These are phyloP conservation scores for Chionodraco myersi DNA, from an alignment of 2,113 vertebrate genomes.

Conservation along the genomic window DNA sequence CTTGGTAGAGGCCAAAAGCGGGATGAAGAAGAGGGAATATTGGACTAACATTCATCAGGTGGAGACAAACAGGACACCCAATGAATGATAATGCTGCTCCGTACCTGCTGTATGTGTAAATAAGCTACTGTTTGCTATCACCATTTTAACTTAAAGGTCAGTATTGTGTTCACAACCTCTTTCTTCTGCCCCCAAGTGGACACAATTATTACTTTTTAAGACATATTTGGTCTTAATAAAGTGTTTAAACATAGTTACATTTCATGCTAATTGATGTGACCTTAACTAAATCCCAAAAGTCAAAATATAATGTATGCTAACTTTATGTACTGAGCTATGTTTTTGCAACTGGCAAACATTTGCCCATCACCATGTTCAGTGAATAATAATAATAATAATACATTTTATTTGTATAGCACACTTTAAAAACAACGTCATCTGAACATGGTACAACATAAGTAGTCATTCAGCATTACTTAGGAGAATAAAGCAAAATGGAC, in stretches of 20 bases:
- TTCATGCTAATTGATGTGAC: background rate
- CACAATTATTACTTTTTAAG: background rate
- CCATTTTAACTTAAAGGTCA: background rate
- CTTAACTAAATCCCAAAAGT: background rate
- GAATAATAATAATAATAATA: too few relatives aligned
- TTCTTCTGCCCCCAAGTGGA: background rate
- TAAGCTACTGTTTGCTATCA: background rate
- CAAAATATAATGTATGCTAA: background rate
- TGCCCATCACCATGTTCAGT: background rate
- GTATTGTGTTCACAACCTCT: background rate
- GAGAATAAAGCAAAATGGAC: background rate
- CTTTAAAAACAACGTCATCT: too few relatives aligned
- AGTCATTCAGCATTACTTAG: background rate
- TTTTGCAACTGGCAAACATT: background rate
- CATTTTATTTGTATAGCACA: too few relatives aligned
- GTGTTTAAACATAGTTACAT: background rate
- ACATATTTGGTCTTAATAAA: background rate
- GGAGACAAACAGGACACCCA: background rate
- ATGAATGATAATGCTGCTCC: background rate
- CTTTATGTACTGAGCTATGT: background rate
- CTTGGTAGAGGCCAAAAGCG: background rate
- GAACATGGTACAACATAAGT: background rate
- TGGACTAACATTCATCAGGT: background rate
- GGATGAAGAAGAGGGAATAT: background rate
- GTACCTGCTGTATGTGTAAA: slow-evolving; percentile 2